A percentile compares a stretch with the other conserved stretches of the same genome.
These are phyloP conservation scores for Scortum barcoo DNA, from an alignment of 2,113 vertebrate species.

Conservation along the genomic window DNA sequence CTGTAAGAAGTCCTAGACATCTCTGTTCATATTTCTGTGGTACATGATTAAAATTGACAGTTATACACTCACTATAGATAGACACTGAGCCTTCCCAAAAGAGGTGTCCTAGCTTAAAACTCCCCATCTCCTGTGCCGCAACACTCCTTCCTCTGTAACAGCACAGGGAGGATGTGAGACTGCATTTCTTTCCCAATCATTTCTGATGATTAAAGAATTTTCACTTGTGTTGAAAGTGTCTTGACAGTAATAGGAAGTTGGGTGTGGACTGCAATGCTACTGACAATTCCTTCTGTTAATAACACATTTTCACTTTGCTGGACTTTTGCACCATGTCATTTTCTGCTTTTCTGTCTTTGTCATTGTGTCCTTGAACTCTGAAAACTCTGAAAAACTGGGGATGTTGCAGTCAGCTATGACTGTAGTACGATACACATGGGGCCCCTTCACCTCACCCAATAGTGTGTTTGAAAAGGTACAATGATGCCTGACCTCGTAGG, in stretches of 20 bases:
- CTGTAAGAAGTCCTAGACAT: not conserved
- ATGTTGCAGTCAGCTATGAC: not conserved
- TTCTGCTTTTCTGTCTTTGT: not conserved
- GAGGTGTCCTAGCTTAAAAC: constrained; percentile 38
- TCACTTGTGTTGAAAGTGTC: not conserved
- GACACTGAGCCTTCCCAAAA: constrained; percentile 36
- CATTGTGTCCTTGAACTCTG: not conserved
- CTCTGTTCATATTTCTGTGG: constrained; percentile 5
- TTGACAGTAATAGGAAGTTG: not conserved
- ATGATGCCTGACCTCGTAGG: constrained; percentile 90
- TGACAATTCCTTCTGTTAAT: not conserved
- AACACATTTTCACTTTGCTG: not conserved
- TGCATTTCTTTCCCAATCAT: not conserved
- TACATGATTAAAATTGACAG: constrained; percentile 8
- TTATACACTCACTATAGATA: constrained; percentile 23
- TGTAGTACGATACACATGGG: not conserved
- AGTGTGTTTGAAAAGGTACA: not conserved
- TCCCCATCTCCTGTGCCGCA: not conserved
- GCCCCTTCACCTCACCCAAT: not conserved
- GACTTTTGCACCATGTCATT: not conserved
- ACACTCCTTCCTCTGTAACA: constrained; percentile 12
- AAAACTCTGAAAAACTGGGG: not conserved
- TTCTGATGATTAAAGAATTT: not conserved
- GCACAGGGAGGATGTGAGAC: not conserved
- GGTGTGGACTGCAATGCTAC: not conserved